These are phyloP conservation scores for Tympanuchus pallidicinctus DNA, from an alignment of 2,113 vertebrate genomes.

Conservation along the genomic window DNA sequence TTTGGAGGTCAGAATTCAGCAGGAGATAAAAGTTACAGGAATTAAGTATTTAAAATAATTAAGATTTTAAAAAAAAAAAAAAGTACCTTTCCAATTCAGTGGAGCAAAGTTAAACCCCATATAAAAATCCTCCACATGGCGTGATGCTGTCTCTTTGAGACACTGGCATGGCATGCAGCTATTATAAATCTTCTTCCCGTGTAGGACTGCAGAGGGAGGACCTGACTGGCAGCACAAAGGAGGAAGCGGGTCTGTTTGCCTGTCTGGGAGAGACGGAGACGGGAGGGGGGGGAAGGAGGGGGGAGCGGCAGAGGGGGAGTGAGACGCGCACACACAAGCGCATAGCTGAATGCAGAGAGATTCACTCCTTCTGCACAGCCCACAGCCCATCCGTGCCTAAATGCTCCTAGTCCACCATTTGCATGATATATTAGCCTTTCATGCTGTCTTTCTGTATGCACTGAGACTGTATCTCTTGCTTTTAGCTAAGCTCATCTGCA, in stretches of 20 bases:
- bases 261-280: slow-evolving; percentile 9
- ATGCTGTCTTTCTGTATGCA: slow-evolving; percentile 52
- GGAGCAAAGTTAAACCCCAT: slow-evolving; percentile 68
- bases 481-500: slow-evolving; percentile 31
- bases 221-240: slow-evolving; percentile 52
- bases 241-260: slow-evolving; percentile 36
- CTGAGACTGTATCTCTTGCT: not conserved
- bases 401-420: slow-evolving; percentile 51
- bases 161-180: slow-evolving; percentile 47
- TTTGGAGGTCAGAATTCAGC: slow-evolving; percentile 68
- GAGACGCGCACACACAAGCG: not conserved
- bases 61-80: slow-evolving; percentile 53
- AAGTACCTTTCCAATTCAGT: slow-evolving; percentile 71
- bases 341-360: not conserved
- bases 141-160: slow-evolving; percentile 57
- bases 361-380: slow-evolving; percentile 42
- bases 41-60: slow-evolving; percentile 74
- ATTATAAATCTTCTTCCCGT: slow-evolving; percentile 67
- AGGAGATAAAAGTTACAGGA: slow-evolving; percentile 60
- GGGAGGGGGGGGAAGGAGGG: not conserved
- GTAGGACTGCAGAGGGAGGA: slow-evolving; percentile 58
- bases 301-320: not conserved
- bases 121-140: slow-evolving; percentile 68
- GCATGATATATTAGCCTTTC: slow-evolving; percentile 63
- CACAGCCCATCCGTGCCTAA: slow-evolving; percentile 32